These are phyloP conservation scores for Antheraea assamensis DNA, from an alignment of 2,888 invertebrate genomes.

Conservation along the genomic window DNA sequence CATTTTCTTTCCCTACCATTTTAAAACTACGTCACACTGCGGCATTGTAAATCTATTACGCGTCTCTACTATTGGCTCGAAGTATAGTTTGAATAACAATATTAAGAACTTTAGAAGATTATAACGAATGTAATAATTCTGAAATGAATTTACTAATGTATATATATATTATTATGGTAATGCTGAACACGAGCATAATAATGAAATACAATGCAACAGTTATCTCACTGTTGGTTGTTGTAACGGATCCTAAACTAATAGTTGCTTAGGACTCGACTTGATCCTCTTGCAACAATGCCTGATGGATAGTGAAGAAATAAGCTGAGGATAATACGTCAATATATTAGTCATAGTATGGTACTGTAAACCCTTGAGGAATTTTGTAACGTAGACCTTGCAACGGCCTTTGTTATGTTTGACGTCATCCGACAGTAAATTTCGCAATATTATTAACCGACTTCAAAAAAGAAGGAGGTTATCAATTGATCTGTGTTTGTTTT, in stretches of 20 bases:
- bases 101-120: background rate
- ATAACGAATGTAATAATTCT: background rate
- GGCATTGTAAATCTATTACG: background rate
- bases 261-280: slow-evolving; percentile 30
- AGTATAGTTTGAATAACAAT: background rate
- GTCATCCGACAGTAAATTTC: background rate
- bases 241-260: slow-evolving; percentile 31
- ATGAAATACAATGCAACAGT: slow-evolving; percentile 19
- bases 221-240: slow-evolving; percentile 26
- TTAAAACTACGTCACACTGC: background rate
- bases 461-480: no score
- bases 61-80: background rate
- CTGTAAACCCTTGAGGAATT: background rate
- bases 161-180: slow-evolving; percentile 14
- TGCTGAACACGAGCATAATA: slow-evolving; percentile 18
- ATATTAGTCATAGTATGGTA: background rate
- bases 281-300: slow-evolving; percentile 17
- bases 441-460: no score
- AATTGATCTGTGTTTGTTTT: no score
- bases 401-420: background rate
- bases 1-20: background rate
- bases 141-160: background rate
- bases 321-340: background rate
- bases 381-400: background rate
- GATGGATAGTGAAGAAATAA: slow-evolving; percentile 14